Evolutionary conservation across 2,888 invertebrate species (phyloP).

Genomic region (Achlya flavicornis): DNA sequence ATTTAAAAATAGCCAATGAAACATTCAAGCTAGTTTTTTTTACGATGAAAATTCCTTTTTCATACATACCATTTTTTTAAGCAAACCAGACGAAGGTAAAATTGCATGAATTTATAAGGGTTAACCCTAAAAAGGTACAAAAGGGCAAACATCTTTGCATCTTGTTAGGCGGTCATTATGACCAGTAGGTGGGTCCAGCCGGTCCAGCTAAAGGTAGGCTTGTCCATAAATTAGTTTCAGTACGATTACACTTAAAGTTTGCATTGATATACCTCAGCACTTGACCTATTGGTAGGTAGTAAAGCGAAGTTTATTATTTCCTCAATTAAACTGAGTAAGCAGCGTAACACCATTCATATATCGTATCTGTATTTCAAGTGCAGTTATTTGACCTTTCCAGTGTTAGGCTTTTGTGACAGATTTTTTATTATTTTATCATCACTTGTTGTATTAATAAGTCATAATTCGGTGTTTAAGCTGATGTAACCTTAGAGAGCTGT

Average conservation of each 20-base stretch:
- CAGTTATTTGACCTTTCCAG: too few species aligned
- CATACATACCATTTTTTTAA: background rate
- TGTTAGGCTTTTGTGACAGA: too few species aligned
- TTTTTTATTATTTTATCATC: too few species aligned
- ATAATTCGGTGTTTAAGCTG: too few species aligned
- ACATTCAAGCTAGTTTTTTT: background rate
- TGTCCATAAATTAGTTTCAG: conserved; percentile 11
- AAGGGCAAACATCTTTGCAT: conserved; percentile 12
- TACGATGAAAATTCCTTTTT: background rate
- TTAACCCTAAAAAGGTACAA: conserved; percentile 12
- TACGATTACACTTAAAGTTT: background rate
- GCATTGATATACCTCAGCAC: background rate
- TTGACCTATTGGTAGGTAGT: too few species aligned
- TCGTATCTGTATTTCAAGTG: too few species aligned
- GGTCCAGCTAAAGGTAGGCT: conserved; percentile 7
- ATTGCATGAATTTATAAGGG: conserved; percentile 7
- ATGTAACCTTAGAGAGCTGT: background rate
- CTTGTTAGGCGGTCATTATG: conserved; percentile 12
- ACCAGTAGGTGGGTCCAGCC: conserved; percentile 6
- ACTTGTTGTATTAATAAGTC: too few species aligned
- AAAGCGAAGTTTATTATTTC: too few species aligned
- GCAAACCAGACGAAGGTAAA: conserved; percentile 1
- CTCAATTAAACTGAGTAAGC: too few species aligned
- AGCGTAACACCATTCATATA: too few species aligned
- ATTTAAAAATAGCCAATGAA: background rate